Base-by-base conservation (phyloP, 2,113 vertebrate genomes). In the Calypte anna region DNA sequence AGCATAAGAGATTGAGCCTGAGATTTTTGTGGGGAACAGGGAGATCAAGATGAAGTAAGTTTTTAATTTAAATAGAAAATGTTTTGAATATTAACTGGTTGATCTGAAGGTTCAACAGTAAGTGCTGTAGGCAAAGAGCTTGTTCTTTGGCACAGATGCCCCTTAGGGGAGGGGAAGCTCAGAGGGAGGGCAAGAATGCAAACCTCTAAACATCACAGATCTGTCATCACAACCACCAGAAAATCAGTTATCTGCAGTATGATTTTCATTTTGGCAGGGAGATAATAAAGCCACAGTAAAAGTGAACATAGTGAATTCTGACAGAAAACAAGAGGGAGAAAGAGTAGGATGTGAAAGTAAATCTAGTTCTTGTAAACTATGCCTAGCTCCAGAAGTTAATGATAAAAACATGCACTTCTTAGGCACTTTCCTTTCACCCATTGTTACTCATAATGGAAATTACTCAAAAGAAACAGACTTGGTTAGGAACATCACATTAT, bases 1-100 rank as follows among this genome's bases (percentile, higher is more conserved):
- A 94, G 84, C 54, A 10, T 68, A 64, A 96, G 88, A 94, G 67
- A 79, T 21, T 90, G 88, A 96, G 90, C 63, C 81, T 69, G 85
- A 94, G 85, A 96, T 90, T 93, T 93, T 94, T 95, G 92, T 48
- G 85, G 89, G 82, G 72, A 96, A 67, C 2, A 1, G 53, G 74
- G 50, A 87, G 86, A 79, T 87, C 85, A 94, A 72, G 82, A 55
- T 79, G n/a, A 81, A 83, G 75, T 94, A 91, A 81, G 91, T 84
- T 97, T 96, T 94, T 94, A 94, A 97, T 97, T 97, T 95, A 96
- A 96, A 94, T 11, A 86, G 88, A 96, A 95, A 96, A 94, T 90
- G 94, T 92, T 97, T 96, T 95, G 86, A 96, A 86, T 80, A 90
- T 90, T 96, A 96, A 88, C 91, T 79, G 85, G 76, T 83, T 93